Evolutionary conservation across 30 jellyfish, hydroid and myxozoan species (phyloP), one percentile per base, ranked within the genome.

Genomic region (Pelagia noctiluca): DNA sequence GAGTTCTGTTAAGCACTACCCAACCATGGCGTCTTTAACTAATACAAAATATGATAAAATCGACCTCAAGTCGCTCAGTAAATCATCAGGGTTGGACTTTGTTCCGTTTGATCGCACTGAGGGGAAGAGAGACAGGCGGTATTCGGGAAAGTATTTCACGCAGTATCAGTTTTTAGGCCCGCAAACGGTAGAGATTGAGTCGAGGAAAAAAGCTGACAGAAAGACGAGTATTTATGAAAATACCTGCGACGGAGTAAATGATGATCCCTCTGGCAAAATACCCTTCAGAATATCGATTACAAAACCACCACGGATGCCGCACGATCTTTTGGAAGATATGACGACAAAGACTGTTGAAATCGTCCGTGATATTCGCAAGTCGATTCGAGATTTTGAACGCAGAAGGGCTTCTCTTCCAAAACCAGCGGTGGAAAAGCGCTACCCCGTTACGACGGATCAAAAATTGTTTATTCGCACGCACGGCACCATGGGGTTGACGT

Each of bases 401-500:
- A 23, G 60, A 32, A 30, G 60, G 78, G 78, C 65, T 1, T 21
- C 70, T 5, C 47, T 28, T 22, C 92, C 89, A 1, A 57, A 35
- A 16, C 80, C 74, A 35, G 65, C 65, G 31, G 78, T 48, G 7
- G 70, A 75, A 57, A 74, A 62, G 66, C 63, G 18, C 23, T 38
- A 33, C 38, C 85, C 84, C 22, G 63, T 80, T 32, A 90, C 89
- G 10, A 71, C 78, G 19, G 95, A 82, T 63, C 97, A 90, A 73
- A 66, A 71, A 69, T 30, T 83, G 31, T 90, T 74, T 36, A 74
- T 90, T 26, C 88, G 92, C 50, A 90, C 97, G 49, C 95, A 82
- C 34, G 96, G 93, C 24, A 66, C 93, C 30, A 92, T 86, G 91
- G 75, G 80, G 2, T 49, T 92, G 57, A 78, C 98, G 25, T 85